These are phyloP conservation scores for Astreopora myriophthalma DNA, from an alignment of 64 coral and sea anemone species.

Conservation along the genomic window DNA sequence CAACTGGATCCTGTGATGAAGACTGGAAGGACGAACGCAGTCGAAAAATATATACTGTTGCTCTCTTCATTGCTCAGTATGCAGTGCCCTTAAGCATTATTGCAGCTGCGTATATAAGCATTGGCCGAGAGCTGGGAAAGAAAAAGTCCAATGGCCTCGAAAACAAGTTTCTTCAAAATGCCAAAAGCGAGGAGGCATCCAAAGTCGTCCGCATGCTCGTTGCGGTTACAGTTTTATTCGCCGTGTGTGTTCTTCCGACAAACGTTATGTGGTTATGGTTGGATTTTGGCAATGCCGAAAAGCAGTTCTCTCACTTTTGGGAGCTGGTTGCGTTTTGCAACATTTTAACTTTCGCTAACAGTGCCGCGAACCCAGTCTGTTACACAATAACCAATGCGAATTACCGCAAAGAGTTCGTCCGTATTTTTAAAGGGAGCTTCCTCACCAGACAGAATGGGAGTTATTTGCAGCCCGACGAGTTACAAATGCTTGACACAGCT, in stretches of 20 bases:
- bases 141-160: background rate
- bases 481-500: background rate
- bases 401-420: constrained; percentile 21
- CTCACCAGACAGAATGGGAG: background rate
- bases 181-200: constrained; percentile 15
- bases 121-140: constrained; percentile 21
- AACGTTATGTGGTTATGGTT: constrained; percentile 57
- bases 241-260: constrained; percentile 38
- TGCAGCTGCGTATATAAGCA: constrained; percentile 41
- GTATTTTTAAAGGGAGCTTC: background rate
- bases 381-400: constrained; percentile 37
- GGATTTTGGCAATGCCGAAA: constrained; percentile 33
- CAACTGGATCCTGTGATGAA: constrained; percentile 8
- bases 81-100: constrained; percentile 12
- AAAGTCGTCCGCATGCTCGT: constrained; percentile 43
- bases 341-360: constrained; percentile 49
- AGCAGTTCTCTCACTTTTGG: constrained; percentile 8
- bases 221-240: constrained; percentile 33
- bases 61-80: constrained; percentile 33
- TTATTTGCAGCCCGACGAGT: background rate
- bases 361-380: constrained; percentile 42
- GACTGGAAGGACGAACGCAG: background rate
- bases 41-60: constrained; percentile 40
- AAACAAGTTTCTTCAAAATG: constrained; percentile 49
- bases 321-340: constrained; percentile 58